phyloP scores from a whole-genome alignment of 2,888 invertebrate genomes.

The Coleophora deauratella region DNA sequence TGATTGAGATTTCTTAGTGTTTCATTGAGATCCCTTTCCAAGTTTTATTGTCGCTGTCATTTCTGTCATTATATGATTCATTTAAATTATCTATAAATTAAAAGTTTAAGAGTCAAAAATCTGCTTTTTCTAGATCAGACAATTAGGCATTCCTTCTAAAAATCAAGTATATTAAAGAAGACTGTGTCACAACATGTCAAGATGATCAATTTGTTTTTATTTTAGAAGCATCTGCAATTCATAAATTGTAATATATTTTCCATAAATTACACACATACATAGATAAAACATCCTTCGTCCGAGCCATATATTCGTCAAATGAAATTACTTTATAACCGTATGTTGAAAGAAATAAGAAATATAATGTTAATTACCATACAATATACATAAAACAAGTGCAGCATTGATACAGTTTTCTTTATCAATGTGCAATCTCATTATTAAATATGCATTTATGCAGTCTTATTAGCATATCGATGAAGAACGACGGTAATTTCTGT shows the following conservation, averaged over 20 bases:
- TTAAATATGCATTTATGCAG: slow-evolving; percentile 13
- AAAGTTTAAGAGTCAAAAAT: no score
- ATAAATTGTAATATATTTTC: not conserved
- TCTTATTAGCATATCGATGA: slow-evolving; percentile 12
- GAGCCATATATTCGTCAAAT: not conserved
- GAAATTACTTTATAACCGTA: slow-evolving; percentile 4
- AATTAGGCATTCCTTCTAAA: no score
- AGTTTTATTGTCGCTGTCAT: no score
- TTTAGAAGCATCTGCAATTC: not conserved
- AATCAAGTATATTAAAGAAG: no score
- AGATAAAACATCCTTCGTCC: not conserved
- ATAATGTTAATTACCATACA: slow-evolving; percentile 7
- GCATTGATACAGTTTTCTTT: slow-evolving; percentile 8
- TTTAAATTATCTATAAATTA: no score
- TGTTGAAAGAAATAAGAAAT: slow-evolving; percentile 6
- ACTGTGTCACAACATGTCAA: no score
- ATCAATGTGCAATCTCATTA: slow-evolving; percentile 6
- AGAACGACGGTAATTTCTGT: slow-evolving; percentile 1
- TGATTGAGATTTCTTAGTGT: no score
- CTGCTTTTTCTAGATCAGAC: no score
- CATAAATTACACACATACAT: no score
- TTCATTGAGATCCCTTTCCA: no score
- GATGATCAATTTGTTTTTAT: no score
- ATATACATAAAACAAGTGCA: slow-evolving; percentile 11
- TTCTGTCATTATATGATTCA: no score